Conservation (phyloP, 2,113 vertebrate species). For the Chauna torquata region DNA sequence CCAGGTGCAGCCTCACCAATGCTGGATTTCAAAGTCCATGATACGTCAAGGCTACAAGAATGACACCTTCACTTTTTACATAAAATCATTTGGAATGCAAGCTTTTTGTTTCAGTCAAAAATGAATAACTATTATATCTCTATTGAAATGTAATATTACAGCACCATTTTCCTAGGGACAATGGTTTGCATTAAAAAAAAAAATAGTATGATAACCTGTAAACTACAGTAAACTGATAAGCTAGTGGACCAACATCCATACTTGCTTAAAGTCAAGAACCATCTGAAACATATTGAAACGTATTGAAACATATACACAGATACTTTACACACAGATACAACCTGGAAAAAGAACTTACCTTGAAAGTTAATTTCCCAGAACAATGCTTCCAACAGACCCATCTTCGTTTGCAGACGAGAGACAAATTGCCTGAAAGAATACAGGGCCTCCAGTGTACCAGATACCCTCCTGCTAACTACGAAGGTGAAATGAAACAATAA, state of each 20-base stretch:
- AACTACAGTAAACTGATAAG: neutral
- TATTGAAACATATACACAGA: neutral
- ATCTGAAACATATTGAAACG: neutral
- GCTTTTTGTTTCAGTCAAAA: neutral
- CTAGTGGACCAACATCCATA: neutral
- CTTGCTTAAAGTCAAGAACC: neutral
- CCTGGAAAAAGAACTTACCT: neutral
- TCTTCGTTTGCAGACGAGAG: neutral
- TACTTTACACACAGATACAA: neutral
- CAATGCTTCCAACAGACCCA: neutral
- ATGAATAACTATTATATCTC: neutral
- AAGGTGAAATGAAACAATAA: neutral
- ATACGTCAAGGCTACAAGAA: accelerated
- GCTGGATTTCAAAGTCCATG: neutral
- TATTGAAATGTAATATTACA: neutral
- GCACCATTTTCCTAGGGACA: neutral
- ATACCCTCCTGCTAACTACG: neutral
- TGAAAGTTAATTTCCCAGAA: neutral
- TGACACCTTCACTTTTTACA: neutral
- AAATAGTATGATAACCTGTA: neutral
- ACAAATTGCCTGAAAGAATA: neutral
- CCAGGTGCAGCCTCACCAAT: neutral
- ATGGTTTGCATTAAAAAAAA: neutral
- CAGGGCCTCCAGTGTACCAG: neutral
- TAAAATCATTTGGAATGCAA: neutral